A percentile compares a stretch with the other conserved stretches of the same genome.
Conservation (phyloP, 2,888 invertebrate species). For the Neoascia interrupta region DNA sequence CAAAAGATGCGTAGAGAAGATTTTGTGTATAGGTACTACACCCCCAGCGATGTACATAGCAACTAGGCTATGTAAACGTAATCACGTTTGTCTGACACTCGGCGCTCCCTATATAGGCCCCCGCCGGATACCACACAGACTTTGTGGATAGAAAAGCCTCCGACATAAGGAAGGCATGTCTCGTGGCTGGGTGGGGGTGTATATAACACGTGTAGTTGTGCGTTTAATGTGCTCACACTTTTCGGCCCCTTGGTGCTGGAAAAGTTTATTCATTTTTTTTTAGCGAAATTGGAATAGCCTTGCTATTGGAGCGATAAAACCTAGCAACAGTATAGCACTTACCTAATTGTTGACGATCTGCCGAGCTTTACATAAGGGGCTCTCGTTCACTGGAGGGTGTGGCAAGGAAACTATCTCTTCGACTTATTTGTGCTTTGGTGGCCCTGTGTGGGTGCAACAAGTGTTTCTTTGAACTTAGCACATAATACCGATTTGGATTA, state of each 20-base stretch:
- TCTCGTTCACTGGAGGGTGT: conserved; percentile 41
- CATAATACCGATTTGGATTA: neutral
- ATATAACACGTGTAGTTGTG: conserved; percentile 1
- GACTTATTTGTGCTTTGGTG: conserved; percentile 25
- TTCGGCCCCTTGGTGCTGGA: neutral
- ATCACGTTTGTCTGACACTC: conserved; percentile 15
- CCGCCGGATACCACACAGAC: neutral
- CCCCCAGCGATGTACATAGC: neutral
- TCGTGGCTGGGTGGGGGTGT: neutral
- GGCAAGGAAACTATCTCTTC: conserved; percentile 30
- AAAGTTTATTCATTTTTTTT: too few relatives aligned
- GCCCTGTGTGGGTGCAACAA: conserved; percentile 21
- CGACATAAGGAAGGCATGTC: neutral
- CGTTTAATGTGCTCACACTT: neutral
- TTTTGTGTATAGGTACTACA: neutral
- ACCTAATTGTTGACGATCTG: conserved; percentile 3
- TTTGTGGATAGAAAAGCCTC: neutral
- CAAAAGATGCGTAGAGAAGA: conserved; percentile 25
- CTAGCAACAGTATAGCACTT: conserved; percentile 9
- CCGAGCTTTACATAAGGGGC: conserved; percentile 12
- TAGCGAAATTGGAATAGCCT: conserved; percentile 6
- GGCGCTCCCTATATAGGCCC: neutral
- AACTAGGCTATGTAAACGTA: conserved; percentile 1
- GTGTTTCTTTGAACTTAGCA: conserved; percentile 36
- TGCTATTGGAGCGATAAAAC: neutral